Evolutionary conservation across 2,113 vertebrate genomes (phyloP).

Genomic region (Myotis brandtii): DNA sequence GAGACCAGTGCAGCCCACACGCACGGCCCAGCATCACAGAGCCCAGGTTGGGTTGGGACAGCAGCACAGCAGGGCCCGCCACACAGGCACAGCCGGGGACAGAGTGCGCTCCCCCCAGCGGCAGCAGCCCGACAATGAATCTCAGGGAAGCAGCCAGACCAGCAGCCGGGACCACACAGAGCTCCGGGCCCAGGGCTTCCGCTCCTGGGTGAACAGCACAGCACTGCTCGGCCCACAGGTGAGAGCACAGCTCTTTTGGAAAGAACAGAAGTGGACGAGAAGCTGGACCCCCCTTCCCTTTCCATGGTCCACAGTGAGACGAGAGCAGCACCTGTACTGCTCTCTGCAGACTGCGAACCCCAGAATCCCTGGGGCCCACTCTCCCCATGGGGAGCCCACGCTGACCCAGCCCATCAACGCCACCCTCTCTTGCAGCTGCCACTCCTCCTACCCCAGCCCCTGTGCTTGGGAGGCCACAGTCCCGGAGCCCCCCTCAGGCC

Average conservation of each 20-base stretch:
- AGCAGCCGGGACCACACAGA: not conserved
- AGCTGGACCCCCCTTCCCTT: not conserved
- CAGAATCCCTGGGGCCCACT: too few relatives aligned
- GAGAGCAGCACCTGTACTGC: not conserved
- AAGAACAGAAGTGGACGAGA: not conserved
- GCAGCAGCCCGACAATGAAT: fast-evolving
- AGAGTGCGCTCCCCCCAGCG: not conserved
- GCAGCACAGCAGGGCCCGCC: too few relatives aligned
- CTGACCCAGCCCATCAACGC: not conserved
- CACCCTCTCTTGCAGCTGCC: not conserved
- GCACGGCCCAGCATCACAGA: not conserved
- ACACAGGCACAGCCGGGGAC: not conserved
- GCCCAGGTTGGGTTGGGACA: too few relatives aligned
- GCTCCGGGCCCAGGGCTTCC: not conserved
- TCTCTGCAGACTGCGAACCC: not conserved
- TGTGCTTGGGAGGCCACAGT: not conserved
- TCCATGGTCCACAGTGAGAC: not conserved
- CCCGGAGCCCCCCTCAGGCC: not conserved
- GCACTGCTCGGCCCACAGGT: not conserved
- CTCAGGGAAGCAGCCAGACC: not conserved
- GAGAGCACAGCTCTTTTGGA: not conserved
- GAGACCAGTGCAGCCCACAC: too few relatives aligned
- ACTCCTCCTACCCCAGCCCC: not conserved
- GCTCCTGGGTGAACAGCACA: not conserved
- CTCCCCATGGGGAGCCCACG: not conserved